These are phyloP conservation scores for Drosophila santomea DNA, from an alignment of 1,140 invertebrate species.

Conservation along the genomic window DNA sequence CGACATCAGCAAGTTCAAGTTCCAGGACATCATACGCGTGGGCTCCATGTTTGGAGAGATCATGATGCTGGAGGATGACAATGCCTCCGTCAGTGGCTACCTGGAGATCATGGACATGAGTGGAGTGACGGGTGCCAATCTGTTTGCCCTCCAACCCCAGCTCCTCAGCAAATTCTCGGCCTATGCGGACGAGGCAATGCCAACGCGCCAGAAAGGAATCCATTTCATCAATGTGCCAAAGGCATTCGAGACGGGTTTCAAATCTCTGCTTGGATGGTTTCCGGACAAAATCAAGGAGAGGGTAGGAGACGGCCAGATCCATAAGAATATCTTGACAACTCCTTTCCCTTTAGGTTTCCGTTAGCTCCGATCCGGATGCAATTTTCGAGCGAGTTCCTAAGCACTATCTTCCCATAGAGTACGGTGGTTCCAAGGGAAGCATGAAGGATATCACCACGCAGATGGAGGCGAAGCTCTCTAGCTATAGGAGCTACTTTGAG, in stretches of 20 bases:
- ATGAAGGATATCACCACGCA: slow-evolving; percentile 84
- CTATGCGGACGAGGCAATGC: slow-evolving; percentile 86
- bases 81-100: slow-evolving; percentile 76
- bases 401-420: slow-evolving; percentile 86
- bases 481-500: slow-evolving; percentile 85
- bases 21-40: slow-evolving; percentile 77
- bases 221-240: slow-evolving; percentile 86
- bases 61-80: slow-evolving; percentile 84
- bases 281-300: slow-evolving; percentile 70
- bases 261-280: slow-evolving; percentile 84
- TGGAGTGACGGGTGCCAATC: slow-evolving; percentile 84
- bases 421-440: slow-evolving; percentile 86
- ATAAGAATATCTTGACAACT: not conserved
- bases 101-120: slow-evolving; percentile 85
- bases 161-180: slow-evolving; percentile 85
- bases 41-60: slow-evolving; percentile 84
- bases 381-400: slow-evolving; percentile 84
- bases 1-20: slow-evolving; percentile 73
- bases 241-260: slow-evolving; percentile 85
- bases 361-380: slow-evolving; percentile 74
- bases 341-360: slow-evolving; percentile 55
- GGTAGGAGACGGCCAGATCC: slow-evolving; percentile 19
- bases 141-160: slow-evolving; percentile 85
- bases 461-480: slow-evolving; percentile 86
- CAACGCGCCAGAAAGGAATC: slow-evolving; percentile 85